Evolutionary conservation across 1,140 invertebrate species (phyloP).

Genomic region (Eurosta solidaginis): DNA sequence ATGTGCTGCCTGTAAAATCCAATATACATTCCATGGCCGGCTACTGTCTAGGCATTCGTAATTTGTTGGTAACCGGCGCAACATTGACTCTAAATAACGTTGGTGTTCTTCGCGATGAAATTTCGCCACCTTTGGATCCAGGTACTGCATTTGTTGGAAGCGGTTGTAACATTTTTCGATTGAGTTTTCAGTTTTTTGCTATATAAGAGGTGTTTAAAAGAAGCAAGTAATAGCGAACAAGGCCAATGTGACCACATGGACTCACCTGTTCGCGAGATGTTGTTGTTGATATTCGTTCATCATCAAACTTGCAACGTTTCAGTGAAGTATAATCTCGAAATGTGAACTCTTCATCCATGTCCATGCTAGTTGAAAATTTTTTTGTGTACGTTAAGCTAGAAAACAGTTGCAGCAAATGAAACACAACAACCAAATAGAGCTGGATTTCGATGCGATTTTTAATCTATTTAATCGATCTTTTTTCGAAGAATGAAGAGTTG

Average conservation of each 20-base stretch:
- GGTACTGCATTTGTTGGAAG: slow-evolving; percentile 63
- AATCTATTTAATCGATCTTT: no score
- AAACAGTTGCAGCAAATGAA: slow-evolving; percentile 24
- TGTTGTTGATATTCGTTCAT: slow-evolving; percentile 61
- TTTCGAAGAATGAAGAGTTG: no score
- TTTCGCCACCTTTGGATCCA: slow-evolving; percentile 66
- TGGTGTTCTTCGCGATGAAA: slow-evolving; percentile 71
- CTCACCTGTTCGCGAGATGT: slow-evolving; percentile 66
- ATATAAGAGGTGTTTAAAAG: not conserved
- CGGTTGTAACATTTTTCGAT: slow-evolving; percentile 69
- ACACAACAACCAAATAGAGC: not conserved
- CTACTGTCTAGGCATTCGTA: slow-evolving; percentile 91
- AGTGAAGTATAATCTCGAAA: slow-evolving; percentile 49
- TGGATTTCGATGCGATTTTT: not conserved
- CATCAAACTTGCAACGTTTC: slow-evolving; percentile 55
- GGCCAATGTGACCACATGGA: not conserved
- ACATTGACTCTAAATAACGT: slow-evolving; percentile 71
- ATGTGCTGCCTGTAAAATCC: slow-evolving; percentile 90
- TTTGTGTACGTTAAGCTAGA: not conserved
- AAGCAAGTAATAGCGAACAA: not conserved
- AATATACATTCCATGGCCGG: slow-evolving; percentile 93
- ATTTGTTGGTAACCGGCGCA: slow-evolving; percentile 68
- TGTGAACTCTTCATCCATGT: slow-evolving; percentile 23
- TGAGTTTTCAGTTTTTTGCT: slow-evolving; percentile 71
- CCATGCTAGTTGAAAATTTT: not conserved